These are phyloP conservation scores for Neotoma lepida DNA, from an alignment of 2,113 vertebrate genomes.

Conservation along the genomic window DNA sequence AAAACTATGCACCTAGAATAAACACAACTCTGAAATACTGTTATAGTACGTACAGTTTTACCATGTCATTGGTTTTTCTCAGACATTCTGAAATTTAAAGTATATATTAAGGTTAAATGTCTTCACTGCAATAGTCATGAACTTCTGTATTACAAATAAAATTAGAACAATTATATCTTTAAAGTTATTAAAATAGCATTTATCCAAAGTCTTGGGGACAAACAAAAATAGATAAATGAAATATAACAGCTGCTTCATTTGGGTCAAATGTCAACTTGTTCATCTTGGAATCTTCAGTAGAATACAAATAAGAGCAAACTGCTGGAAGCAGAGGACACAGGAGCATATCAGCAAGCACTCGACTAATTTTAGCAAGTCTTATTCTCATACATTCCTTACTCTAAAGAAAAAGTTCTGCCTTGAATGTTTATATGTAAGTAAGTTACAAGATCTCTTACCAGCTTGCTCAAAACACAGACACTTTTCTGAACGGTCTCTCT, in stretches of 20 bases:
- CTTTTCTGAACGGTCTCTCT: conserved; percentile 99
- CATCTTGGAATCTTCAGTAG: neutral
- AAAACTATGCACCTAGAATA: neutral
- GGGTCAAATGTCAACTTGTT: neutral
- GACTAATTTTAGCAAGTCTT: neutral
- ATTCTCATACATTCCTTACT: neutral
- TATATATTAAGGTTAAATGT: neutral
- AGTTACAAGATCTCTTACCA: conserved; percentile 91
- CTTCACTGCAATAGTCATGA: neutral
- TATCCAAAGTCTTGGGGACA: conserved; percentile 9
- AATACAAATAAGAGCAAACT: neutral
- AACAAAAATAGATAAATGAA: conserved; percentile 40
- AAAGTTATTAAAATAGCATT: conserved; percentile 34
- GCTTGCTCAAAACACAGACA: conserved; percentile 96
- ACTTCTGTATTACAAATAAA: conserved; percentile 10
- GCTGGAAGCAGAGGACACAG: neutral
- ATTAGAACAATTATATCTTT: conserved; percentile 3
- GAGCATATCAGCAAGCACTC: neutral
- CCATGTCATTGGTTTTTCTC: conserved; percentile 5
- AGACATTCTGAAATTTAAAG: conserved; percentile 55
- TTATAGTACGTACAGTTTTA: neutral
- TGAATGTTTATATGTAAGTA: neutral
- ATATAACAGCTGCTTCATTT: neutral
- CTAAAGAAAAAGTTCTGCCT: neutral
- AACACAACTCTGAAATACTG: neutral